Percentiles rank a stretch among this genome's conserved stretches.
Evolutionary conservation across 2,888 invertebrate species (phyloP).

Genomic region (Chrysopilus asiliformis): DNA sequence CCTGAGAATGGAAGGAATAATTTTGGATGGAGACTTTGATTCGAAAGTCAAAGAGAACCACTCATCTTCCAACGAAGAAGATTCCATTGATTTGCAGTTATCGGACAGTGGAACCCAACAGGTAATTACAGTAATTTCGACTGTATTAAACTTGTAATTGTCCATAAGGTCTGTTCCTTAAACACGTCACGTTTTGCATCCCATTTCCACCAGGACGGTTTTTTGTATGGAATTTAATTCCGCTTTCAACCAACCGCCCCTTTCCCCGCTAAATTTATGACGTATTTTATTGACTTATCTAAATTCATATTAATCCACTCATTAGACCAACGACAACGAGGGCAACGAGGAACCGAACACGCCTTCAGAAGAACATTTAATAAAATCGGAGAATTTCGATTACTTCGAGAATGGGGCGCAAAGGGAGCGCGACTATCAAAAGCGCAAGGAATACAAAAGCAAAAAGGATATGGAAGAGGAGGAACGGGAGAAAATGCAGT

Average conservation of each 20-base stretch:
- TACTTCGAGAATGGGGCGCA: too few species aligned
- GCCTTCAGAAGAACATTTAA: not conserved
- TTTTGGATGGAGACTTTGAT: too few species aligned
- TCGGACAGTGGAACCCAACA: too few species aligned
- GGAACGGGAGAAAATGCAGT: conserved; percentile 94
- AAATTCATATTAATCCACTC: conserved; percentile 3
- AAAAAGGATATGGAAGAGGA: conserved; percentile 84
- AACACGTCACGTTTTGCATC: too few species aligned
- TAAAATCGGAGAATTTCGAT: conserved; percentile 1
- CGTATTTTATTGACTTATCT: too few species aligned
- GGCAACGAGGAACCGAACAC: not conserved
- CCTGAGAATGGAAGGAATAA: conserved; percentile 7
- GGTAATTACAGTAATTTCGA: too few species aligned
- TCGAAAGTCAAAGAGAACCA: conserved; percentile 9
- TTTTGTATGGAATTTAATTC: too few species aligned
- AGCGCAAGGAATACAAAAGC: conserved; percentile 55
- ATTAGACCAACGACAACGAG: conserved; percentile 3
- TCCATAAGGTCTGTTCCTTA: too few species aligned
- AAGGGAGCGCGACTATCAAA: conserved; percentile 22
- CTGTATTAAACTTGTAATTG: too few species aligned
- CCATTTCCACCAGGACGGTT: too few species aligned
- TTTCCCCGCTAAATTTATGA: too few species aligned
- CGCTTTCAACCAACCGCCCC: too few species aligned
- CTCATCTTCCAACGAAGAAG: conserved; percentile 11
- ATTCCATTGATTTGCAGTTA: conserved; percentile 9